Evolutionary conservation across 2,797 vertebrate genomes (phyloP), one percentile per base, ranked within the genome.

Genomic region (Tarsius wallacei): DNA sequence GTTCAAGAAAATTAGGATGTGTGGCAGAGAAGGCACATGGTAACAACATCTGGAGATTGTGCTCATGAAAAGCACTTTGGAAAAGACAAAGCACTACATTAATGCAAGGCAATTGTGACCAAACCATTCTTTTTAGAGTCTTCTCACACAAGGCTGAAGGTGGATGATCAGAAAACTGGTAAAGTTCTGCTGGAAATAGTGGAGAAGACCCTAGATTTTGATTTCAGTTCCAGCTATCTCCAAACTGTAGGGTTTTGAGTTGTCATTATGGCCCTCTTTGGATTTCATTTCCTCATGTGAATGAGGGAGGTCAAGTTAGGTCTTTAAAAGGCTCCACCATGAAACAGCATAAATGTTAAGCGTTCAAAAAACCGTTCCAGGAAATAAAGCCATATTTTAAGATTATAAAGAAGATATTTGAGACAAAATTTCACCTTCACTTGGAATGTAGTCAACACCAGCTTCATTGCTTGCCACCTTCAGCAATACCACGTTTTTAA

Each of bases 361-460:
- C 51, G 87, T 17, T 51, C 19, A 89, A 76, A 96, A 82, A 96
- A 66, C 26, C 61, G 31, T 61, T 64, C 22, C 2, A 71, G 61
- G 77, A 90, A 93, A 78, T 70, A 26, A 85, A 91, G 14, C 31
- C 53, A 22, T 76, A 47, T 57, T 85, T 90, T 88, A 61, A 82
- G 9, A 86, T 63, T 31, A 42, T 53, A 53, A 87, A 87, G 17
- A 87, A 83, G 57, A 31, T 53, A 61, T 70, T 84, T 73, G 94
- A 70, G 3, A 76, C 36, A 80, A 76, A 87, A 93, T 19, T 24
- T 10, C 31, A 63, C 57, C 80, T 66, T 87, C 10, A n/a, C n/a
- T 93, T 90, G 31, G 7, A 76, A 51, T 66, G 51, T 73, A 57
- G 19, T 59, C 64, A 70, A 24, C 47, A 51, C 57, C 80, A 91